These are phyloP conservation scores for Agrotis segetum DNA, from an alignment of 2,888 invertebrate genomes.

Conservation along the genomic window DNA sequence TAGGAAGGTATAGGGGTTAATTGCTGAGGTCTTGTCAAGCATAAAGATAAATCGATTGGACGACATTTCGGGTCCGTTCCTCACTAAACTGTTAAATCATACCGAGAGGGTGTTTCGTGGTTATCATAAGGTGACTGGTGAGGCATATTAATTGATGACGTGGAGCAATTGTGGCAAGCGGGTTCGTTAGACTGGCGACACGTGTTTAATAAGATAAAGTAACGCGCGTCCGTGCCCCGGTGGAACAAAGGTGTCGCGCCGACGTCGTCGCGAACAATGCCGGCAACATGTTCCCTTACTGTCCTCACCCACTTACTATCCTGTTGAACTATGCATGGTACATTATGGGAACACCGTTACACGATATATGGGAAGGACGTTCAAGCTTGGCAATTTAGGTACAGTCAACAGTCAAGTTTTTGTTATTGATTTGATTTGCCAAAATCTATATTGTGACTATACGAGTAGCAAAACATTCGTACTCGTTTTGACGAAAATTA, in stretches of 20 bases:
- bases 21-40: constrained; percentile 69
- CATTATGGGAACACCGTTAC: constrained; percentile 39
- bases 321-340: constrained; percentile 65
- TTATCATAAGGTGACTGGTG: constrained; percentile 65
- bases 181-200: constrained; percentile 80
- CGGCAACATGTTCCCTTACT: constrained; percentile 71
- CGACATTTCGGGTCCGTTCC: constrained; percentile 55
- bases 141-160: constrained; percentile 81
- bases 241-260: constrained; percentile 86
- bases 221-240: constrained; percentile 75
- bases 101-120: constrained; percentile 64
- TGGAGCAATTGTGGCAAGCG: constrained; percentile 81
- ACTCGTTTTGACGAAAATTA: too few species aligned
- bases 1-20: constrained; percentile 70
- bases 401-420: neutral
- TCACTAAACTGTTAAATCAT: constrained; percentile 60
- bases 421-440: too few species aligned
- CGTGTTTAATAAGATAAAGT: constrained; percentile 87
- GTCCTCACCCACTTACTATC: constrained; percentile 73
- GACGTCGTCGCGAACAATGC: constrained; percentile 78
- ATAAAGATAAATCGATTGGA: constrained; percentile 69
- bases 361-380: constrained; percentile 4
- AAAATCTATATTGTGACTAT: neutral
- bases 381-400: neutral
- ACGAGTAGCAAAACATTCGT: too few species aligned